Base-by-base conservation (phyloP, 2,888 invertebrate genomes). In the Patella depressa region DNA sequence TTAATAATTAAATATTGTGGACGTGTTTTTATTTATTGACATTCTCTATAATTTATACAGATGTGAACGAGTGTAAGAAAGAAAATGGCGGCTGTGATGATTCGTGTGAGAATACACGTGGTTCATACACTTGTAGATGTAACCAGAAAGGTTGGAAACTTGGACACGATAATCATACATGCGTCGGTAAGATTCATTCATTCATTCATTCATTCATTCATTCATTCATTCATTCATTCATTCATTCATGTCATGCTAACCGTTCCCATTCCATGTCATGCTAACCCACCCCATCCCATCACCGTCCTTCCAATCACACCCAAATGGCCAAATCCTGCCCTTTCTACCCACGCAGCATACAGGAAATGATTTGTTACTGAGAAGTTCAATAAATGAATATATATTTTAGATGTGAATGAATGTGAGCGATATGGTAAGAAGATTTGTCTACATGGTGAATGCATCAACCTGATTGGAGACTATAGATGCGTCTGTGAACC, bases 71-170 rank as follows among this genome's bases (percentile, higher is more conserved):
- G 73, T 86, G 86, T 76, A 55, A 71, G n/a, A 57, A 73, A 9
- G 69, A 82, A 24, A 85, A 83, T 73, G 84, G 85, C 15, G 83
- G 81, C 29, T 86, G 85, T 80, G 80, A 80, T 11, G 82, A 82
- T 55, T 73, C 81, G 1, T 87, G 86, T 74, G 78, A 83, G 69
- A 86, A 86, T 76, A 82, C 78, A 0, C 15, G 78, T 5, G 85
- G 85, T 3, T 83, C 82, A 17, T 86, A 83, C 55, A 77, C 72
- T 34, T 87, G 85, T 79, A 72, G 78, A n/a, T 86, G 85, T 77
- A 80, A 78, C 5, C 69, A 78, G 70, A 79, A 78, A 72, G 88
- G 87, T 14, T 84, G 81, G n/a, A 78, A 73, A 72, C 69, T 88
- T 45, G 79, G 80, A 2, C 71, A 71, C 9, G 85, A 88, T 76